These are phyloP conservation scores for Melanotaenia pygmaea DNA, from an alignment of 2,797 vertebrate genomes.

Conservation along the genomic window DNA sequence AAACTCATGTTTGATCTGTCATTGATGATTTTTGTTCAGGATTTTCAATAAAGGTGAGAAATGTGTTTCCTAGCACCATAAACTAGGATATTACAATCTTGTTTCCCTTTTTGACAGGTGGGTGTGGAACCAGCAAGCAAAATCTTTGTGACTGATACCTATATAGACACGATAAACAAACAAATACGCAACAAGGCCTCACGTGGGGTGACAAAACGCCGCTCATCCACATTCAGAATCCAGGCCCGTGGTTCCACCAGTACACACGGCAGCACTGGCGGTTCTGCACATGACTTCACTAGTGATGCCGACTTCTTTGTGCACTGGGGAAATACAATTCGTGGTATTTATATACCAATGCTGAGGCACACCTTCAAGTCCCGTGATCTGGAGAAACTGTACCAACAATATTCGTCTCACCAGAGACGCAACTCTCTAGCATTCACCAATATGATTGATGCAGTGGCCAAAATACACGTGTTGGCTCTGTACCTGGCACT, in stretches of 20 bases:
- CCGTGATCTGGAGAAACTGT: conserved; percentile 81
- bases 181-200: conserved; percentile 81
- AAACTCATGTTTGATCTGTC: not conserved
- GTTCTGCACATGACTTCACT: conserved; percentile 43
- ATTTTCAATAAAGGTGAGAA: too few relatives aligned
- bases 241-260: conserved; percentile 65
- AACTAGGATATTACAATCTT: not conserved
- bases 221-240: conserved; percentile 74
- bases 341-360: conserved; percentile 77
- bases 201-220: conserved; percentile 75
- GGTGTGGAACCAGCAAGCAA: conserved; percentile 78
- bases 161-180: conserved; percentile 83
- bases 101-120: conserved; percentile 51
- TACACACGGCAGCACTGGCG: conserved; percentile 30
- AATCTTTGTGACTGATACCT: conserved; percentile 80
- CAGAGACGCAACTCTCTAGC: conserved; percentile 82
- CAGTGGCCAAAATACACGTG: conserved; percentile 79
- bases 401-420: conserved; percentile 83
- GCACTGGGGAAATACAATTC: conserved; percentile 71
- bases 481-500: conserved; percentile 79
- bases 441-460: conserved; percentile 81
- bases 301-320: conserved; percentile 83
- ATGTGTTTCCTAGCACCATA: not conserved
- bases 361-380: conserved; percentile 84
- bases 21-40: not conserved